Evolutionary conservation across 2,113 vertebrate genomes (phyloP).

Genomic region (Oncorhynchus keta): DNA sequence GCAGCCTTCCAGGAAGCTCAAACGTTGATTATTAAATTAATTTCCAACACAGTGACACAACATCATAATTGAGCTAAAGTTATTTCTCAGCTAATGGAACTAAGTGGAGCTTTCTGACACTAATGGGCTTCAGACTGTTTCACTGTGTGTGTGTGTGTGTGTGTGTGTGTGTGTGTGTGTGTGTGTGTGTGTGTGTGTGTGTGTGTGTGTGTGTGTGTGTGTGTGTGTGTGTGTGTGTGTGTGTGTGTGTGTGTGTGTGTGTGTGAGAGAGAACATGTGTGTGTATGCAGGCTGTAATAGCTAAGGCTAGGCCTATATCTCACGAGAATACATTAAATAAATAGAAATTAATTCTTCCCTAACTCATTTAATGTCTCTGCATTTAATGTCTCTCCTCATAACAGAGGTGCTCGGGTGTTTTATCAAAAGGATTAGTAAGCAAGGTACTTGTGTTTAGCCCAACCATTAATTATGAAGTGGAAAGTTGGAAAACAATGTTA

Average conservation of each 20-base stretch:
- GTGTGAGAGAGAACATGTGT: no score
- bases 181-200: no score
- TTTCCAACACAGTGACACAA: constrained; percentile 4
- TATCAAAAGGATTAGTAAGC: constrained; percentile 4
- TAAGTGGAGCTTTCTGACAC: background rate
- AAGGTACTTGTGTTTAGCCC: constrained; percentile 34
- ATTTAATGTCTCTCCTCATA: background rate
- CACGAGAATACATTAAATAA: background rate
- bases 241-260: no score
- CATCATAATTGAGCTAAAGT: constrained; percentile 24
- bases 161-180: no score
- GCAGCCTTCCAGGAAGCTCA: constrained; percentile 21
- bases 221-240: no score
- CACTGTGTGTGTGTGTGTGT: no score
- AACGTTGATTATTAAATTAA: constrained; percentile 4
- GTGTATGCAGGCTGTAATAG: no score
- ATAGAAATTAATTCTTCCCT: background rate
- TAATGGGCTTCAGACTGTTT: background rate
- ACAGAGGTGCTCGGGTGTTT: background rate
- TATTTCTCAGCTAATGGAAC: constrained; percentile 5
- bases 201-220: no score
- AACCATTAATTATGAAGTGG: constrained; percentile 53
- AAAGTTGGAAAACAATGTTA: constrained; percentile 32
- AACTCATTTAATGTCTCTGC: background rate
- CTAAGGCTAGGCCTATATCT: background rate